Conservation (phyloP, 2,888 invertebrate species). For the Caenorhabditis panamensis region DNA sequence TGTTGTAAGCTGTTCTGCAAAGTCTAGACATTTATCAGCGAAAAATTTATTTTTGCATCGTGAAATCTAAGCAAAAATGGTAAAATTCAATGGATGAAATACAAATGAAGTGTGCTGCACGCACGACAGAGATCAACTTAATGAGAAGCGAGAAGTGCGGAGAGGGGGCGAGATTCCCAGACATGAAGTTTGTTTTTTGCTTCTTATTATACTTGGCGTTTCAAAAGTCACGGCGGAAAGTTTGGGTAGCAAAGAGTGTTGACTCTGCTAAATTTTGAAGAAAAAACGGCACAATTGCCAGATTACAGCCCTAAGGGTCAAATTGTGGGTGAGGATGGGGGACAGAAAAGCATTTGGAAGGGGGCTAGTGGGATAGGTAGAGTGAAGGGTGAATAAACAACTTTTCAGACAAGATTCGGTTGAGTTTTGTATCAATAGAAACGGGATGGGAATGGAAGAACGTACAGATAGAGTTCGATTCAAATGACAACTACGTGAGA, state of each 20-base stretch:
- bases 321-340: background rate
- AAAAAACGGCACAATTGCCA: background rate
- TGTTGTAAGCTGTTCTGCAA: background rate
- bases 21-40: background rate
- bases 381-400: background rate
- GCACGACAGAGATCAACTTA: constrained; percentile 13
- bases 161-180: constrained; percentile 10
- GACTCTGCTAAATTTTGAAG: background rate
- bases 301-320: constrained; percentile 3
- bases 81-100: background rate
- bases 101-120: background rate
- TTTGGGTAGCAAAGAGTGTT: background rate
- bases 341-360: background rate
- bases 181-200: constrained; percentile 17
- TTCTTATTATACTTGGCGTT: constrained; percentile 15
- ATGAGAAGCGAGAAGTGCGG: constrained; percentile 18
- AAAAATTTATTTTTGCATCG: background rate
- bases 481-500: constrained; percentile 40
- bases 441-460: background rate
- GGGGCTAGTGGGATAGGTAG: background rate
- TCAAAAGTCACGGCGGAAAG: background rate
- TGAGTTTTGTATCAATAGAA: background rate
- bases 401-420: constrained; percentile 1
- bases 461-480: constrained; percentile 19
- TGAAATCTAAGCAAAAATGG: background rate